These are phyloP conservation scores for Rugalucina vietnamica DNA, from an alignment of 2,888 invertebrate genomes.

Conservation along the genomic window DNA sequence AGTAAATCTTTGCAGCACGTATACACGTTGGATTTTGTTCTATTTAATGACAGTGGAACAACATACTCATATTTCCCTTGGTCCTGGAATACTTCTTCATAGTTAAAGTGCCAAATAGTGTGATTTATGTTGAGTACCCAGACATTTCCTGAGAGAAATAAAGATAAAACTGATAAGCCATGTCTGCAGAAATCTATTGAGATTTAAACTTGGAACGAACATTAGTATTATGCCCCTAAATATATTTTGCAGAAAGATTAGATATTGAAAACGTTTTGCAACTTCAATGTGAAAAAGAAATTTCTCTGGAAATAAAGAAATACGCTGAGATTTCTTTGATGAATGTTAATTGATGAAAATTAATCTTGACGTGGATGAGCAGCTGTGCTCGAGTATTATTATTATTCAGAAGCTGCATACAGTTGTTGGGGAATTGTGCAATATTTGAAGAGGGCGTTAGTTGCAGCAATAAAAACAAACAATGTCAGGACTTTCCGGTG, in stretches of 20 bases:
- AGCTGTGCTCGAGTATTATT: not conserved
- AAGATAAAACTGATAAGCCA: not conserved
- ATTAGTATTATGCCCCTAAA: not conserved
- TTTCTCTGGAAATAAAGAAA: not conserved
- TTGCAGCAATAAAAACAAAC: not conserved
- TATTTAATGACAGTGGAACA: too few species aligned
- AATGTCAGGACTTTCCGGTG: conserved; percentile 84
- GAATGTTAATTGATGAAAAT: not conserved
- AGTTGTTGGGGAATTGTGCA: not conserved
- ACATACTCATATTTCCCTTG: too few species aligned
- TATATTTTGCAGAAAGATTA: not conserved
- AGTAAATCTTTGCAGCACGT: too few species aligned
- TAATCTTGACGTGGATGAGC: not conserved
- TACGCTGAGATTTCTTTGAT: too few species aligned
- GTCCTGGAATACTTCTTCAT: not conserved
- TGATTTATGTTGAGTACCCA: too few species aligned
- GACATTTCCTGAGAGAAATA: too few species aligned
- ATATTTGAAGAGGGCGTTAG: not conserved
- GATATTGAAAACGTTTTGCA: too few species aligned
- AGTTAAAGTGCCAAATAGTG: not conserved
- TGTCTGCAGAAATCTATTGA: not conserved
- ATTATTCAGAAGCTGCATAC: too few species aligned
- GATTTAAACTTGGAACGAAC: not conserved
- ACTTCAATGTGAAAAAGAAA: not conserved
- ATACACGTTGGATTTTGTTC: not conserved